phyloP scores from a whole-genome alignment of 2,888 invertebrate genomes.

The Chrysolina oricalcia region DNA sequence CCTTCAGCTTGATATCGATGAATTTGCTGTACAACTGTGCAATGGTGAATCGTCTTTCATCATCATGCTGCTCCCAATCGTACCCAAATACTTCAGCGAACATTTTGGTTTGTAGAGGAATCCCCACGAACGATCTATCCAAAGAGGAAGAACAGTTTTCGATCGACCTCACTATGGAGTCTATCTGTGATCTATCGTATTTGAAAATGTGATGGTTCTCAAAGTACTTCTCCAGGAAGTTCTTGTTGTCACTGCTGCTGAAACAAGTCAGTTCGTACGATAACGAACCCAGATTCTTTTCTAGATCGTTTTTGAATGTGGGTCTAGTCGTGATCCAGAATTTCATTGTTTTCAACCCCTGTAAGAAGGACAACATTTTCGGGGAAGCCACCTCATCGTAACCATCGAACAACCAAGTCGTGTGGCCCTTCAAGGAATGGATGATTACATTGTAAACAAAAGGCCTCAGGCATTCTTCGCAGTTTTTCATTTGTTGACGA shows the following conservation, averaged over 20 bases:
- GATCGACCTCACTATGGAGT: slow-evolving; percentile 30
- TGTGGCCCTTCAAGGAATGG: slow-evolving; percentile 6
- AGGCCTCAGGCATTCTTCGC: not conserved
- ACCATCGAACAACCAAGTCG: slow-evolving; percentile 32
- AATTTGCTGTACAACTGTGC: slow-evolving; percentile 37
- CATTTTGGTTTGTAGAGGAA: slow-evolving; percentile 37
- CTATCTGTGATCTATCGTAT: slow-evolving; percentile 23
- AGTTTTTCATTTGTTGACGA: not conserved
- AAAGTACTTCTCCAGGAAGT: slow-evolving; percentile 31
- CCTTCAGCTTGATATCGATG: slow-evolving; percentile 35
- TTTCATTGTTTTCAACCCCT: not conserved
- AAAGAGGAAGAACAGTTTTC: slow-evolving; percentile 24
- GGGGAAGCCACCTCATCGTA: slow-evolving; percentile 35
- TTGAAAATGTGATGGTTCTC: slow-evolving; percentile 23
- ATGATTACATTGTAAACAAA: slow-evolving; percentile 9
- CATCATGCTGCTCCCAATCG: slow-evolving; percentile 27
- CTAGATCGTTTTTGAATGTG: slow-evolving; percentile 21
- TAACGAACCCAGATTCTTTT: slow-evolving; percentile 19
- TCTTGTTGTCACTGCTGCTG: slow-evolving; percentile 19
- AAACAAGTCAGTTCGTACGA: slow-evolving; percentile 30
- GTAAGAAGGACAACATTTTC: slow-evolving; percentile 20
- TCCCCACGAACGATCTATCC: slow-evolving; percentile 26
- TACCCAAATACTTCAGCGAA: slow-evolving; percentile 38
- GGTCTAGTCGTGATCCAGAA: slow-evolving; percentile 37
- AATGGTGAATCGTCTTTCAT: slow-evolving; percentile 31